Base-by-base conservation (phyloP, 2,797 vertebrate genomes). In the Naso thynnoides region DNA sequence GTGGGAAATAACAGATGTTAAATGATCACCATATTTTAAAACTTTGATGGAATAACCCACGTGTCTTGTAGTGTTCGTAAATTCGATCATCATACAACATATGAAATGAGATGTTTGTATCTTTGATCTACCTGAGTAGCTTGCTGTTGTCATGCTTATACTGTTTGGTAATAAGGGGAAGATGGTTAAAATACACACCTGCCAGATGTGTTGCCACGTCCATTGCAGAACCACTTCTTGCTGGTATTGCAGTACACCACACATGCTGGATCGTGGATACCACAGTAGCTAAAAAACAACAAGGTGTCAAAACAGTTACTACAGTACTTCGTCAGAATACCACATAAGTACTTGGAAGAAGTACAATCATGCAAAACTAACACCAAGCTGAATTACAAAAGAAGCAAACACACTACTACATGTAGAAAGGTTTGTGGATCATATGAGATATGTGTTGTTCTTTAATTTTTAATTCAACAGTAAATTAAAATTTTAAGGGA, bases 171-270 rank as follows among this genome's bases (percentile, higher is more conserved):
- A 76, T 16, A 7, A 15, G 6, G 18, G 24, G 11, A 70, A 14
- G 23, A 57, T 50, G 21, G 60, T 29, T 18, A 26, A 0, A 59
- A 13, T 21, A 84, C 86, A 63, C n/a, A 91, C 98, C 98, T 99
- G 94, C 98, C 98, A 79, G 98, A 99, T 65, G 98, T 99, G 85
- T 99, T 99, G 0, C 98, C 98, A 84, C 98, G 98, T 15, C 98
- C 98, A 0, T 99, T 99, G 78, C 98, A 99, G 92, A 99, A 99
- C 98, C 98, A 99, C 87, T 99, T 99, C 87, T 99, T 99, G 94
- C 98, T 99, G 89, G 98, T 99, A 79, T 99, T 99, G 85, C 98
- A 99, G 91, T 99, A 99, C 68, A 99, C 98, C 70, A 99, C 98
- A 70, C 98, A 99, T 0, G 97, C 98, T 56, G 98, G 98, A 85